Base-by-base conservation (phyloP, 1,140 invertebrate genomes). In the Orius insidiosus region DNA sequence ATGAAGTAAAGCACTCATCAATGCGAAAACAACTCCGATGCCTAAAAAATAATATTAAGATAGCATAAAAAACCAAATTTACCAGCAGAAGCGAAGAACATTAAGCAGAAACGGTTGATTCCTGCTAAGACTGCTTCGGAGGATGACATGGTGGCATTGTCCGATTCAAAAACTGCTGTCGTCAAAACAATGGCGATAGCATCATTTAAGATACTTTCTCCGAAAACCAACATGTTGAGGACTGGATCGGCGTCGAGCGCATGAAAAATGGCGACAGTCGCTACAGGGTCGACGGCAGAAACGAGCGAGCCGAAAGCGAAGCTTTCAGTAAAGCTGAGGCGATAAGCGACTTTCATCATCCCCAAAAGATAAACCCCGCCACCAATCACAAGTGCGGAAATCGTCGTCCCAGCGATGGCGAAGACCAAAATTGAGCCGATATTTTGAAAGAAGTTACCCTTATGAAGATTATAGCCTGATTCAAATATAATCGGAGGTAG, bases 51-150 rank as follows among this genome's bases (percentile, higher is more conserved):
- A n/a, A n/a, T n/a, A n/a, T n/a, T n/a, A n/a, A n/a, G n/a, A n/a
- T n/a, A n/a, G n/a, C n/a, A n/a, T n/a, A n/a, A n/a, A n/a, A n/a
- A n/a, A n/a, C n/a, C n/a, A n/a, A n/a, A n/a, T n/a, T n/a, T n/a
- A n/a, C n/a, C n/a, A n/a, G 94, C 90, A 5, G 95, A 98, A 3
- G 87, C 90, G 67, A 98, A 95, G 61, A 99, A 98, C 85, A 98
- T 96, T 34, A 89, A 65, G 62, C 87, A 93, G 60, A 99, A 99
- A 46, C 87, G 9, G 24, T 43, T 18, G 5, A 97, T 72, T 0
- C 88, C 88, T 50, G 86, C 76, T n/a, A 95, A 68, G 51, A 96
- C 79, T 9, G 86, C 84, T 65, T 85, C 81, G 2, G 83, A 76
- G 38, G 67, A 67, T 2, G 75, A 75, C 66, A 84, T 80, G 24